Conservation (phyloP, 1,140 invertebrate species). For the Meloidogyne hapla region DNA sequence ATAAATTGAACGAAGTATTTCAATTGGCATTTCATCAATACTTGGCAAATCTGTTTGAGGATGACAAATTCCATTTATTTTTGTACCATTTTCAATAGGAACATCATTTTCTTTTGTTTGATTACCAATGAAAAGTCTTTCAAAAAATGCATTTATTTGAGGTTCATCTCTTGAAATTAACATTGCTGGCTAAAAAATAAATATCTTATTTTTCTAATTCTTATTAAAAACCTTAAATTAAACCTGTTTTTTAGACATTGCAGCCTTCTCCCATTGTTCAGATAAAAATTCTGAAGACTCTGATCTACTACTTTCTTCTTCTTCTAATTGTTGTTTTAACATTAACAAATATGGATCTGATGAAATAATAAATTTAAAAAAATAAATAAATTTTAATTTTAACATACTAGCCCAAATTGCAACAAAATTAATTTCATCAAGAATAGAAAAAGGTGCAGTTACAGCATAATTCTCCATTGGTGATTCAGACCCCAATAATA, state of each 20-base stretch:
- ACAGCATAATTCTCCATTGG: constrained; percentile 56
- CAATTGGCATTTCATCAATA: constrained; percentile 25
- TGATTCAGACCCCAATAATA: constrained; percentile 59
- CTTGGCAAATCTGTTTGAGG: constrained; percentile 4
- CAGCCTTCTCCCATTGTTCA: constrained; percentile 32
- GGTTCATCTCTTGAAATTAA: constrained; percentile 25
- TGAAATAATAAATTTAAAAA: constrained; percentile 6
- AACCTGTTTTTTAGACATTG: constrained; percentile 33
- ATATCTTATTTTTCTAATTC: too few relatives aligned
- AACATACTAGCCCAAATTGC: constrained; percentile 58
- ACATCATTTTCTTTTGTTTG: neutral
- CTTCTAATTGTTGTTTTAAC: constrained; percentile 41
- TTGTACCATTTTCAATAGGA: neutral
- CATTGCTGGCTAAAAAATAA: constrained; percentile 16
- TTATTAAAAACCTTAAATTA: neutral
- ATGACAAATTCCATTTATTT: neutral
- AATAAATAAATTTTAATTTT: too few relatives aligned
- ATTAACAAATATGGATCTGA: constrained; percentile 49
- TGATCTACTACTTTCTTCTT: constrained; percentile 28
- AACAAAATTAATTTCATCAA: constrained; percentile 45
- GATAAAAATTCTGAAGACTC: neutral
- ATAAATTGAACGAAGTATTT: constrained; percentile 33
- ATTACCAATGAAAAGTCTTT: constrained; percentile 4
- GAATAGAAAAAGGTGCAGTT: constrained; percentile 50
- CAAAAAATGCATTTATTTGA: constrained; percentile 9